Evolutionary conservation across 2,797 vertebrate species (phyloP), one percentile per base, ranked within the genome.

Genomic region (Propithecus perrieri): DNA sequence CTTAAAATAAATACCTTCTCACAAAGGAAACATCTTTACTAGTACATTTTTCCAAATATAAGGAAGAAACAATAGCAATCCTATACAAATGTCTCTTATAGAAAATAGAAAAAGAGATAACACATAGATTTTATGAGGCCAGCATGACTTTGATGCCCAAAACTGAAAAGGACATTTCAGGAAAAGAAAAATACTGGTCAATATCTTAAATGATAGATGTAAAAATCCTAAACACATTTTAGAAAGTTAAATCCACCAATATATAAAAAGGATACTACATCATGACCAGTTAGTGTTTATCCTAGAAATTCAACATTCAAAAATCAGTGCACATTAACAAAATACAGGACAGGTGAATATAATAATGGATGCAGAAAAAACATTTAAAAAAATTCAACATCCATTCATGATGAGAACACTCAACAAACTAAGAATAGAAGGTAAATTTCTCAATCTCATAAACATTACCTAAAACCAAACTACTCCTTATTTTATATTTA

Each of bases 21-120:
- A 46, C 15, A 69, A 91, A 86, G 48, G 46, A 94, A 96, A 71
- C 74, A 35, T 7, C 41, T 92, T 65, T 48, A 41, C n/a, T 84
- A 76, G 41, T 88, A 88, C 55, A 71, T 72, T 87, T 35, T 92
- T 72, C 46, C 17, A 89, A 84, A 88, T 69, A 78, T 81, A 91
- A 91, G 85, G 26, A 84, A 75, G 46, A 87, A 94, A 89, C 57
- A 84, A 79, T 76, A 59, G 5, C 55, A 85, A 79, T 72, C 18
- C 43, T 89, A 10, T 67, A 92, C 59, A 76, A 38, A 22, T 71
- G 84, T 20, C 14, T 63, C 28, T 85, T 94, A 72, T 4, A 69
- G 12, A 57, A 85, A 80, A 61, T 81, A 92, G 33, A 76, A 6
- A 76, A 85, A 72, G 57, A 57, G 26, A 14, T 80, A 63, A n/a